Evolutionary conservation across 2,888 invertebrate genomes (phyloP).

Genomic region (Alcis repandata): DNA sequence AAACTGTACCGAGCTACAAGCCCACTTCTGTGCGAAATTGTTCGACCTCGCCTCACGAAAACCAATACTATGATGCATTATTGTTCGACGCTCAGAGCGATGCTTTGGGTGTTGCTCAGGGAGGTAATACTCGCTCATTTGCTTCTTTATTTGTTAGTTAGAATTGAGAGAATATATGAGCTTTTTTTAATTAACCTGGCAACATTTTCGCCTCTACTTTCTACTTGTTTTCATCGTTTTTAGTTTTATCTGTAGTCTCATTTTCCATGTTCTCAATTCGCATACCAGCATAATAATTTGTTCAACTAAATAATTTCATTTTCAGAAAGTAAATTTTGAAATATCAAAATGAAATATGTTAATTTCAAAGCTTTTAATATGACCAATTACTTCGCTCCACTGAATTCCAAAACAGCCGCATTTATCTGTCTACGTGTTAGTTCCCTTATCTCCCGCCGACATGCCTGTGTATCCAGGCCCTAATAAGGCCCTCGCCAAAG

Average conservation of each 20-base stretch:
- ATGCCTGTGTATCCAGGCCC: slow-evolving; percentile 59
- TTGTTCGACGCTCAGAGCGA: not conserved
- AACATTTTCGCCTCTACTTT: too few species aligned
- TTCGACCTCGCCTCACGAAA: not conserved
- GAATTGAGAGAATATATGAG: not conserved
- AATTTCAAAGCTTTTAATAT: not conserved
- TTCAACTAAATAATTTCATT: too few species aligned
- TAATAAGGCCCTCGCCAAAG: slow-evolving; percentile 68
- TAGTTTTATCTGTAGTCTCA: too few species aligned
- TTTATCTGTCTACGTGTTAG: slow-evolving; percentile 18
- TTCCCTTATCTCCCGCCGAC: slow-evolving; percentile 30
- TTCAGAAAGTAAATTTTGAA: not conserved
- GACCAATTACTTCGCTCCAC: slow-evolving; percentile 10
- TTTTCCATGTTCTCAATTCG: too few species aligned
- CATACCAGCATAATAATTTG: too few species aligned
- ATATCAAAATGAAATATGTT: too few species aligned
- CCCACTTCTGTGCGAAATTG: not conserved
- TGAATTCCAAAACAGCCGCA: slow-evolving; percentile 16
- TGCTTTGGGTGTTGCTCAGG: not conserved
- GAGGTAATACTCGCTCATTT: not conserved
- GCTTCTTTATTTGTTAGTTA: not conserved
- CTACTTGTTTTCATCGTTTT: too few species aligned
- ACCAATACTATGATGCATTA: not conserved
- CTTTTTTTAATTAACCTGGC: not conserved
- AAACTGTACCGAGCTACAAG: slow-evolving; percentile 1